Conservation (phyloP, 1,140 invertebrate genomes). For the Trypoxylus dichotomus region DNA sequence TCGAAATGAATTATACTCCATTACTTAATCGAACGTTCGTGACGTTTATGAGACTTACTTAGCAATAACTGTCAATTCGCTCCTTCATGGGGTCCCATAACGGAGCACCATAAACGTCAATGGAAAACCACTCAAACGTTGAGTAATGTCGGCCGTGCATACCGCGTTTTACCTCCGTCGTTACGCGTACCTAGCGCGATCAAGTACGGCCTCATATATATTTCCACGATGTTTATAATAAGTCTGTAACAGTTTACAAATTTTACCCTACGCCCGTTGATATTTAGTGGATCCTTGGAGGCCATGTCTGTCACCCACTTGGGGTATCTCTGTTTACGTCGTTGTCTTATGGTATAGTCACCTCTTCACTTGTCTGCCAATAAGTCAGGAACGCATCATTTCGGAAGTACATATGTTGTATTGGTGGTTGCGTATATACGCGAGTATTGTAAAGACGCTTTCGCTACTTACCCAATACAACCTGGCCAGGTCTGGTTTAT, state of each 20-base stretch:
- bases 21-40: no score
- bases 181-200: neutral
- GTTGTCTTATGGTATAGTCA: conserved; percentile 16
- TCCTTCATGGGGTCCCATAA: neutral
- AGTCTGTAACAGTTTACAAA: conserved; percentile 28
- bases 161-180: no score
- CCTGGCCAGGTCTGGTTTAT: neutral
- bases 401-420: neutral
- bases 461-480: neutral
- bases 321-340: conserved; percentile 18
- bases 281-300: conserved; percentile 3
- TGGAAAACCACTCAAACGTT: neutral
- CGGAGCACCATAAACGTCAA: neutral
- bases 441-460: neutral
- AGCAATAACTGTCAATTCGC: neutral
- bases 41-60: neutral
- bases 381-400: neutral
- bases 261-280: conserved; percentile 16
- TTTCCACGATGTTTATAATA: conserved; percentile 20
- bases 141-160: neutral
- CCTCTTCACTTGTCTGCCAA: conserved; percentile 14
- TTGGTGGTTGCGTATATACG: neutral
- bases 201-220: neutral
- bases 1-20: no score
- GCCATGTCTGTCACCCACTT: conserved; percentile 27